Conservation (phyloP, 1,140 invertebrate species). For the Aphelinus atriplicis region DNA sequence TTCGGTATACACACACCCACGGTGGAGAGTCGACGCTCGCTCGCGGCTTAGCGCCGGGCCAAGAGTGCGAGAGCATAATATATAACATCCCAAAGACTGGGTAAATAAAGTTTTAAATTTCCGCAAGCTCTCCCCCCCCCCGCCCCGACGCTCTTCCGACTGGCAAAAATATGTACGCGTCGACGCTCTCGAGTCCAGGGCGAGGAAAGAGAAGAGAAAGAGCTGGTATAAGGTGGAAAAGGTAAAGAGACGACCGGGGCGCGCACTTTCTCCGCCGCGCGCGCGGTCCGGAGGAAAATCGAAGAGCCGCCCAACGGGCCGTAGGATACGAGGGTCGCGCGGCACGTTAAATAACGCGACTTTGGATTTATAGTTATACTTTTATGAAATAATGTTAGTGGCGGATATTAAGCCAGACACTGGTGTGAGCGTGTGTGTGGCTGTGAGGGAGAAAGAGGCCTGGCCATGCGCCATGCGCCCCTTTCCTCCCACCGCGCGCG, state of each 20-base stretch:
- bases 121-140: constrained; percentile 43
- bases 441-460: constrained; percentile 43
- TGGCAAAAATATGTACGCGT: neutral
- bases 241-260: neutral
- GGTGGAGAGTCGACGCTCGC: too few species aligned
- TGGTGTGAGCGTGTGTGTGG: constrained; percentile 10
- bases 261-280: constrained; percentile 37
- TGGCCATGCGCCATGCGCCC: constrained; percentile 57
- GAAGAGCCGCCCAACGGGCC: constrained; percentile 22
- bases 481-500: constrained; percentile 19
- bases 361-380: constrained; percentile 68
- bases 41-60: too few species aligned
- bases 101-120: constrained; percentile 66
- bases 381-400: constrained; percentile 69
- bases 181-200: too few species aligned
- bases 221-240: neutral
- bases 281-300: constrained; percentile 9
- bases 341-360: constrained; percentile 64
- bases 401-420: constrained; percentile 65
- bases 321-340: constrained; percentile 34
- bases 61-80: too few species aligned
- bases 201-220: too few species aligned
- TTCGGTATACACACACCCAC: too few species aligned
- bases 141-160: too few species aligned
- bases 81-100: constrained; percentile 39